Evolutionary conservation across 2,888 invertebrate genomes (phyloP).

Genomic region (Lamellibrachia columna): DNA sequence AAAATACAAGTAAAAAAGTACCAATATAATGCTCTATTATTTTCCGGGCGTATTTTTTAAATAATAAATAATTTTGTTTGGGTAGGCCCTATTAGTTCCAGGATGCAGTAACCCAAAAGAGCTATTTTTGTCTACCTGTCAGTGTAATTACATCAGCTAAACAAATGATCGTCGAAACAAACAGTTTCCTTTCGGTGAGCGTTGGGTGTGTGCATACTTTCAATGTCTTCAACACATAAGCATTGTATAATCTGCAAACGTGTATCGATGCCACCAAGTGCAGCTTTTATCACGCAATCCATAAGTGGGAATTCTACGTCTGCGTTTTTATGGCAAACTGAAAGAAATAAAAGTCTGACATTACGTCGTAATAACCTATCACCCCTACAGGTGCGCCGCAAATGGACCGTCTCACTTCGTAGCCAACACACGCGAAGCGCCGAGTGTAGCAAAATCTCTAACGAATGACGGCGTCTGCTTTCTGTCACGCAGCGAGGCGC

Average conservation of each 20-base stretch:
- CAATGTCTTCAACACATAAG: neutral
- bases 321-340: neutral
- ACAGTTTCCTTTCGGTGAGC: neutral
- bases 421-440: neutral
- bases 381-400: neutral
- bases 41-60: too few species aligned
- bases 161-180: neutral
- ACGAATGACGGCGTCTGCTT: neutral
- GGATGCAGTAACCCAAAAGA: too few species aligned
- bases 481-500: neutral
- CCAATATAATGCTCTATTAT: too few species aligned
- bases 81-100: too few species aligned
- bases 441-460: neutral
- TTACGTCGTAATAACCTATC: conserved; percentile 11
- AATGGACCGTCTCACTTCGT: neutral
- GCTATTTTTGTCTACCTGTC: neutral
- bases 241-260: neutral
- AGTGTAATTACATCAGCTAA: neutral
- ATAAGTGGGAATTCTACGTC: neutral
- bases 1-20: too few species aligned
- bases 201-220: neutral
- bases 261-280: neutral
- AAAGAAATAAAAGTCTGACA: neutral
- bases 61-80: too few species aligned
- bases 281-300: neutral